Percentiles rank a stretch among this genome's conserved stretches.
Evolutionary conservation across 23 tunicate species (phyloP).

Genomic region (Phallusia fumigata): DNA sequence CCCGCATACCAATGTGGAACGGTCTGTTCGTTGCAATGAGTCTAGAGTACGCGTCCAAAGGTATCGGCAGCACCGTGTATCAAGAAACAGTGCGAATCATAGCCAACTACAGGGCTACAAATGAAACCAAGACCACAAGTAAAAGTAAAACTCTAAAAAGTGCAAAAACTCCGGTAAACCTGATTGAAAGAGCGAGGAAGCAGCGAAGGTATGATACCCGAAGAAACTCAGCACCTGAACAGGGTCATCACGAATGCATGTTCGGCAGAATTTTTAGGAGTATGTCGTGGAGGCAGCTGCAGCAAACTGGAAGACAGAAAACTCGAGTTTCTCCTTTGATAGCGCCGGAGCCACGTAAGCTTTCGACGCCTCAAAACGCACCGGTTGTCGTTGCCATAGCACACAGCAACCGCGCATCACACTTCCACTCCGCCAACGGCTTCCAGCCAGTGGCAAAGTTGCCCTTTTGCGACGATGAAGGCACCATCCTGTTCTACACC

Average conservation of each 20-base stretch:
- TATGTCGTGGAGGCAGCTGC: background rate
- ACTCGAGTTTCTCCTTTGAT: background rate
- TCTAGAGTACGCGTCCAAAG: constrained; percentile 50
- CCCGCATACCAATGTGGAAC: constrained; percentile 57
- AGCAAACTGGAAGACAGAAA: background rate
- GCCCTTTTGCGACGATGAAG: constrained; percentile 41
- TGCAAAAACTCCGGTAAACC: background rate
- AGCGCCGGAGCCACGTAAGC: constrained; percentile 1
- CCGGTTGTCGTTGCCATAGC: constrained; percentile 58
- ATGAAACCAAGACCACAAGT: background rate
- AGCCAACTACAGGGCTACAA: constrained; percentile 21
- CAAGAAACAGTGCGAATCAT: constrained; percentile 49
- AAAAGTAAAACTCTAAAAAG: background rate
- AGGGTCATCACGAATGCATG: background rate
- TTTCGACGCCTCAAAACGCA: background rate
- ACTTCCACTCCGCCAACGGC: constrained; percentile 65
- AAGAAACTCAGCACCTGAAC: background rate
- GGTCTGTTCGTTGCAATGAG: constrained; percentile 60
- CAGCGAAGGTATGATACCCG: background rate
- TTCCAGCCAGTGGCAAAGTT: constrained; percentile 35
- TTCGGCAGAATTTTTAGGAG: background rate
- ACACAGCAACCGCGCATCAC: constrained; percentile 62
- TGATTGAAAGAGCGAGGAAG: background rate
- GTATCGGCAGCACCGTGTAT: constrained; percentile 55
- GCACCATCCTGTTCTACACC: constrained; percentile 31